These are phyloP conservation scores for Graphium colonna DNA, from an alignment of 2,888 invertebrate species.

Conservation along the genomic window DNA sequence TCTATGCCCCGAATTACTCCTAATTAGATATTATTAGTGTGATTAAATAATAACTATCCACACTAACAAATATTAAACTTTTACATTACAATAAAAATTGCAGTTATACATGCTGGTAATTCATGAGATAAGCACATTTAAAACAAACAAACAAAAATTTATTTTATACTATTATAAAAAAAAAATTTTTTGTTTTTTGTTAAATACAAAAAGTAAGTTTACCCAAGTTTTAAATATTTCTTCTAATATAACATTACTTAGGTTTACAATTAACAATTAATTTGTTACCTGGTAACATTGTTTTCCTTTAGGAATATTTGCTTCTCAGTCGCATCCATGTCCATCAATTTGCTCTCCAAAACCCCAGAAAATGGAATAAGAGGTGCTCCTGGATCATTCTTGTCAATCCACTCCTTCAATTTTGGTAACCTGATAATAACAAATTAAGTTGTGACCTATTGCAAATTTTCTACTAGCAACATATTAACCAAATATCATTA, in stretches of 20 bases:
- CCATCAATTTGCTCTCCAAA: conserved; percentile 91
- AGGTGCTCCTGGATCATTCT: conserved; percentile 95
- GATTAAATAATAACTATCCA: neutral
- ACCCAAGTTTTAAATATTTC: no score
- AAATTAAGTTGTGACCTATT: no score
- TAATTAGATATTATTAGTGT: no score
- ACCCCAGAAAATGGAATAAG: conserved; percentile 98
- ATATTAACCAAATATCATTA: neutral
- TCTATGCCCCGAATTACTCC: no score
- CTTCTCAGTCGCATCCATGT: conserved; percentile 89
- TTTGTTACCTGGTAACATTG: conserved; percentile 86
- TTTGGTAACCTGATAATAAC: conserved; percentile 94
- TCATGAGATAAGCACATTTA: no score
- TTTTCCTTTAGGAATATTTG: conserved; percentile 90
- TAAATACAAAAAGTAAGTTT: no score
- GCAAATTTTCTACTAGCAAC: neutral
- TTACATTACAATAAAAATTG: neutral
- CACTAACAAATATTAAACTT: neutral
- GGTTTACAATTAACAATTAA: no score
- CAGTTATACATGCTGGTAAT: no score
- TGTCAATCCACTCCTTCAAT: conserved; percentile 99
- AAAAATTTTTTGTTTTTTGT: no score
- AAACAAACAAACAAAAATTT: no score
- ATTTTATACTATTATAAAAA: neutral
- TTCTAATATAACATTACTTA: no score